These are phyloP conservation scores for Mythimna impura DNA, from an alignment of 2,888 invertebrate species.

Conservation along the genomic window DNA sequence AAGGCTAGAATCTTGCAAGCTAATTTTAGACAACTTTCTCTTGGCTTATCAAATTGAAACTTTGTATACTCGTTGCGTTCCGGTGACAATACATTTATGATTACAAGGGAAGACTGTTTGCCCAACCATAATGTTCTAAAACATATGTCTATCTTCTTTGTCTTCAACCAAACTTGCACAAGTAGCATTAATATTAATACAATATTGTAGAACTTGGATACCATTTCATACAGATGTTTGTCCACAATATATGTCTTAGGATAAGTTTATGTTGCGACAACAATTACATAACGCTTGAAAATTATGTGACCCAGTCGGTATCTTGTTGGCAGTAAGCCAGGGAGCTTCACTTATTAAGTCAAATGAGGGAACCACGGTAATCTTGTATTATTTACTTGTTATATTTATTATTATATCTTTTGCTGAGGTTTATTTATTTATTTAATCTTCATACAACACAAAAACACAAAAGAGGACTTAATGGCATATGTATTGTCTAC, in stretches of 20 bases:
- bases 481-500: no score
- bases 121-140: background rate
- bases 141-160: background rate
- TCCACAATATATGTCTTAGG: conserved; percentile 52
- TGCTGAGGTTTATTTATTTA: conserved; percentile 7
- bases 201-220: conserved; percentile 48
- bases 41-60: background rate
- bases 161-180: conserved; percentile 34
- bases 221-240: conserved; percentile 58
- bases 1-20: background rate
- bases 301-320: conserved; percentile 59
- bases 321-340: conserved; percentile 55
- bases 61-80: background rate
- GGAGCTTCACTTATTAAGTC: conserved; percentile 47
- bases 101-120: background rate
- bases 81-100: conserved; percentile 27
- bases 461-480: no score
- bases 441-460: background rate
- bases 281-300: conserved; percentile 61
- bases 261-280: conserved; percentile 54
- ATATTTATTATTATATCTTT: conserved; percentile 29
- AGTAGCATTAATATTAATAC: conserved; percentile 61
- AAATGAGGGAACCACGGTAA: conserved; percentile 37
- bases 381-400: conserved; percentile 32
- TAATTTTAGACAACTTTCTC: background rate